phyloP scores from a whole-genome alignment of 2,797 vertebrate species.

The Dermochelys coriacea region DNA sequence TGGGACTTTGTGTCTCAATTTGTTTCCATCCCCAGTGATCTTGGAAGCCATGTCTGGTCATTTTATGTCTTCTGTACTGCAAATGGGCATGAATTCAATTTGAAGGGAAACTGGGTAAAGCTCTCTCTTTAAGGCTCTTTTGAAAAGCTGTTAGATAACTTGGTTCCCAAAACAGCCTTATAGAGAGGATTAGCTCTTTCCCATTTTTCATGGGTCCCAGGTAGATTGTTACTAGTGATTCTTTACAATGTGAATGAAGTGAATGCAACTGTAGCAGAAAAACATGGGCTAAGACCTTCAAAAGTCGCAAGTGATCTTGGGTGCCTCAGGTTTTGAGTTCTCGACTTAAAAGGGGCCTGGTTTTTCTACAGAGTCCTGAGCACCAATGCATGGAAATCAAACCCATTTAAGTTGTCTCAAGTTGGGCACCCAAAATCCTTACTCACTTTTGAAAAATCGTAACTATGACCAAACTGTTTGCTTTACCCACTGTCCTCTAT shows the following conservation, averaged over 20 bases:
- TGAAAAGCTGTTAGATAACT: not conserved
- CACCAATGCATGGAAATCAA: not conserved
- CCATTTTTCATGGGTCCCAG: conserved; percentile 11
- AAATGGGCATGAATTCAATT: not conserved
- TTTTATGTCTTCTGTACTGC: conserved; percentile 4
- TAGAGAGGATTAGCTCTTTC: not conserved
- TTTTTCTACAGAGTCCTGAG: not conserved
- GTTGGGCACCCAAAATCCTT: not conserved
- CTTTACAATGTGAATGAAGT: not conserved
- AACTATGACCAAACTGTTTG: not conserved
- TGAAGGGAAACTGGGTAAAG: conserved; percentile 10
- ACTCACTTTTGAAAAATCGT: not conserved
- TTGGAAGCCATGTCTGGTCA: conserved; percentile 12
- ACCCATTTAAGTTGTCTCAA: not conserved
- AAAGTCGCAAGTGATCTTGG: not conserved
- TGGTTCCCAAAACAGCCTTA: not conserved
- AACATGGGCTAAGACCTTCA: not conserved
- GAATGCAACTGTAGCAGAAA: conserved; percentile 11
- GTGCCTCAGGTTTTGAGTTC: conserved; percentile 11
- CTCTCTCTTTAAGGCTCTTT: not conserved
- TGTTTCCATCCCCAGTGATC: not conserved
- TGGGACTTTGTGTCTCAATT: not conserved
- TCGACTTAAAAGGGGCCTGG: not conserved
- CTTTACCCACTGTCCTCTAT: not conserved
- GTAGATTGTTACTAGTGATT: not conserved